Base-by-base conservation (phyloP, 1,140 invertebrate species). In the Kradibia gibbosae region DNA sequence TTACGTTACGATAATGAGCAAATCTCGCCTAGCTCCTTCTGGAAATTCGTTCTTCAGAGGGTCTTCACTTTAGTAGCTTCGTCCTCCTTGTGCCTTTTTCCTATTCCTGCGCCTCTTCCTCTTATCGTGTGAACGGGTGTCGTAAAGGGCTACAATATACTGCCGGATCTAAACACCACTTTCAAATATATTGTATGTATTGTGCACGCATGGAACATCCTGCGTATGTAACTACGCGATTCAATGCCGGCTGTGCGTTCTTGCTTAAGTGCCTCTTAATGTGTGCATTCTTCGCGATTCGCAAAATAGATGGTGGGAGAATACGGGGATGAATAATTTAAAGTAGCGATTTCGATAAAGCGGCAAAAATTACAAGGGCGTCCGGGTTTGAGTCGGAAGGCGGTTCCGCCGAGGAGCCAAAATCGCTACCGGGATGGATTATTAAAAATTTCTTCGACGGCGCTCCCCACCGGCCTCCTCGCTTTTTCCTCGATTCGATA, bases 131-230 rank as follows among this genome's bases (percentile, higher is more conserved):
- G n/a, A 62, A 57, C 31, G 36, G 39, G 34, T 55, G 36, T 76
- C 36, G 36, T 39, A 55, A 76, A 55, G 55, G 39, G 25, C 75
- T 65, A 77, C 42, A 77, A 78, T 67, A 36, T 78, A 67, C 53
- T 31, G 45, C 62, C 76, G 28, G n/a, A 65, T 78, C 62, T 78
- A 78, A 78, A 57, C 57, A 77, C 57, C 74, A 77, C 55, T 77
- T n/a, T 17, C 31, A 72, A 72, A 72, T 72, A 50, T 50, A 55
- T 22, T 74, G 45, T 13, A 25, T 76, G 15, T 57, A 76, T 17
- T 78, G 31, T 55, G 22, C 17, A 71, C 7, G 55, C 22, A 45
- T 25, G 73, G n/a, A 28, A 57, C 34, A n/a, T n/a, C 34, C 34
- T 13, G 53, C 45, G n/a, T 62, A 62, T n/a, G 22, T 4, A 31